These are phyloP conservation scores for Invenusta paracnida DNA, from an alignment of 2,888 invertebrate genomes.

Conservation along the genomic window DNA sequence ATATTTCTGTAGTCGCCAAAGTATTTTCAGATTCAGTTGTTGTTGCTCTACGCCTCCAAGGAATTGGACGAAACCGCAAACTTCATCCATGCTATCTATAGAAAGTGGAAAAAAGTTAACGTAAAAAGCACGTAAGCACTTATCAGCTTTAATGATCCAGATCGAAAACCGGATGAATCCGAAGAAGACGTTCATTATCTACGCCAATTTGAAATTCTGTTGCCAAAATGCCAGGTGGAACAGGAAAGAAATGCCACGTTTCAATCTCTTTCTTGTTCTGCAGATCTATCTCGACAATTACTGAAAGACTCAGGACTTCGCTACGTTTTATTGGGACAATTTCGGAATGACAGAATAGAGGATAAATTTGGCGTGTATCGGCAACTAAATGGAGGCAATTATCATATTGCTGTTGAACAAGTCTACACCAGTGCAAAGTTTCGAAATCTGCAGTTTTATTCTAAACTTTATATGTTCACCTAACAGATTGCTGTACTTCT, in stretches of 20 bases:
- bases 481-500: not conserved
- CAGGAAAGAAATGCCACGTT: not conserved
- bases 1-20: not conserved
- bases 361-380: not conserved
- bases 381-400: no score
- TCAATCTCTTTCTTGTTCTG: constrained; percentile 6
- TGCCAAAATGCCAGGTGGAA: not conserved
- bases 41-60: not conserved
- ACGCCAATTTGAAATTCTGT: not conserved
- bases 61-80: not conserved
- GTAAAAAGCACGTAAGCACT: not conserved
- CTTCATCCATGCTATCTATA: not conserved
- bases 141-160: not conserved
- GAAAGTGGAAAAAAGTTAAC: not conserved
- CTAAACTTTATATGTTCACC: not conserved
- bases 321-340: not conserved
- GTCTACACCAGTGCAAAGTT: not conserved
- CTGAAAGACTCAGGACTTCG: not conserved
- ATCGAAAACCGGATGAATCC: not conserved
- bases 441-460: not conserved
- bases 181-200: not conserved
- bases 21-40: constrained; percentile 1
- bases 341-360: not conserved
- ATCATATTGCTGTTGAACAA: not conserved
- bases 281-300: not conserved